Conservation (phyloP, 1,140 invertebrate species). For the Battus philenor region DNA sequence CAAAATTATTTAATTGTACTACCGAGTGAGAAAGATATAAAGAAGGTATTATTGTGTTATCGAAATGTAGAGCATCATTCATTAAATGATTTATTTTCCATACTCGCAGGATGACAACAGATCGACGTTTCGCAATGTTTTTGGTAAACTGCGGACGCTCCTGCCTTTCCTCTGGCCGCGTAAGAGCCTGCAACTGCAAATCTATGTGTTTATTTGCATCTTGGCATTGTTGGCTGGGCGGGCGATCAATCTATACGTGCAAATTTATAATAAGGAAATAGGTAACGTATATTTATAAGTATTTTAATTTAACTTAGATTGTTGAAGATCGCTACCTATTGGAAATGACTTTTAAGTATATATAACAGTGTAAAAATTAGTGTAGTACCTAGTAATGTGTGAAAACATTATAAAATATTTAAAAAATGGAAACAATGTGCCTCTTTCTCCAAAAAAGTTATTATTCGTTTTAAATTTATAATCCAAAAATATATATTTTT, state of each 20-base stretch:
- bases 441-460: too few species aligned
- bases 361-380: too few species aligned
- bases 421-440: too few species aligned
- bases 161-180: constrained; percentile 97
- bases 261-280: constrained; percentile 95
- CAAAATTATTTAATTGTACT: constrained; percentile 60
- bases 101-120: constrained; percentile 74
- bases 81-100: constrained; percentile 22
- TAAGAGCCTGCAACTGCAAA: constrained; percentile 85
- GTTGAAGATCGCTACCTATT: too few species aligned
- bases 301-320: too few species aligned
- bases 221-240: constrained; percentile 85
- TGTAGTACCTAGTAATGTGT: too few species aligned
- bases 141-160: constrained; percentile 87
- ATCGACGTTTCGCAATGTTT: constrained; percentile 88
- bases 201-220: constrained; percentile 91
- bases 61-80: constrained; percentile 10
- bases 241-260: constrained; percentile 94
- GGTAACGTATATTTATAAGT: constrained; percentile 54
- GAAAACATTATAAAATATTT: too few species aligned
- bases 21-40: constrained; percentile 34
- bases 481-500: too few species aligned
- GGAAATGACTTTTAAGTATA: too few species aligned
- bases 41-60: constrained; percentile 25
- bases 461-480: too few species aligned